phyloP scores from a whole-genome alignment of 2,888 invertebrate species.

The Megamerina dolium region DNA sequence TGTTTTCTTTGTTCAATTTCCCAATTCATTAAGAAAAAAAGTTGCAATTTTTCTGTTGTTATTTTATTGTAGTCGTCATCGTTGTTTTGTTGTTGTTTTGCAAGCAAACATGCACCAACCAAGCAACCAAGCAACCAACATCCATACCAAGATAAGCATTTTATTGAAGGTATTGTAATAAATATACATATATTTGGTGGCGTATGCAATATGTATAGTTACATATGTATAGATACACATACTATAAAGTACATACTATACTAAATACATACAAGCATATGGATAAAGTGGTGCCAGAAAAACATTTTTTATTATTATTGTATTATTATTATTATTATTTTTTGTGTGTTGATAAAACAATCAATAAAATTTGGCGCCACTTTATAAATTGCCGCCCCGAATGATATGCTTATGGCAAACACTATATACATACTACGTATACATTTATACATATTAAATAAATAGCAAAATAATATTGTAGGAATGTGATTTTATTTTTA shows the following conservation, averaged over 20 bases:
- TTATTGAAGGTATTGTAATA: slow-evolving; percentile 2
- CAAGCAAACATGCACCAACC: too few species aligned
- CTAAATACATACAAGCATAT: neutral
- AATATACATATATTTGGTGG: neutral
- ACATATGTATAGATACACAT: too few species aligned
- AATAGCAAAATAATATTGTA: slow-evolving; percentile 10
- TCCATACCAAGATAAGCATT: slow-evolving; percentile 13
- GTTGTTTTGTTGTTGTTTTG: neutral
- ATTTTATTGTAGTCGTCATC: too few species aligned
- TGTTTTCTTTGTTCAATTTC: too few species aligned
- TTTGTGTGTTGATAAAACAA: slow-evolving; percentile 15
- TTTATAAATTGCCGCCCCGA: slow-evolving; percentile 25
- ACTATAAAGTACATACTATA: too few species aligned
- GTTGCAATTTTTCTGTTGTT: too few species aligned
- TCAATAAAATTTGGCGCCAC: slow-evolving; percentile 28
- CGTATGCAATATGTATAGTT: too few species aligned
- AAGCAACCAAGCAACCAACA: slow-evolving; percentile 18
- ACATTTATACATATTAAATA: slow-evolving; percentile 4
- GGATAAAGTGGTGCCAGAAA: slow-evolving; percentile 10
- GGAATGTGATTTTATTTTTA: too few species aligned
- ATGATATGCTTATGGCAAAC: neutral
- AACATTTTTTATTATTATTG: neutral
- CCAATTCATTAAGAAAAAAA: too few species aligned
- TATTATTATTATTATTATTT: too few species aligned
- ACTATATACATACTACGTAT: too few species aligned